Evolutionary conservation across 2,888 invertebrate species (phyloP), one percentile per base, ranked within the genome.

Genomic region (Holacanthella duospinosa): DNA sequence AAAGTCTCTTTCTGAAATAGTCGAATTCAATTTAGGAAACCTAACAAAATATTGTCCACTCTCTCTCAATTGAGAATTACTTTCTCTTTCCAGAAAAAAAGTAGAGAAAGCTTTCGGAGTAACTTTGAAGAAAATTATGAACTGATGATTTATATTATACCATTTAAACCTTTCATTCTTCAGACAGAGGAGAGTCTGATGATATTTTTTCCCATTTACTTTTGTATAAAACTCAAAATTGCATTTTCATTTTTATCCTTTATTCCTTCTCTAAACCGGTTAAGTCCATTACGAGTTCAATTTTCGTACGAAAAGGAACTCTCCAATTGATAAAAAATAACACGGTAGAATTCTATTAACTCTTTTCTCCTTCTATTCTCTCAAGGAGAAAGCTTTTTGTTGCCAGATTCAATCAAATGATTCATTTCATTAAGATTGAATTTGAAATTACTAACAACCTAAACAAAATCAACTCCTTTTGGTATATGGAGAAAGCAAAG

Each of bases 11-110:
- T n/a, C n/a, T n/a, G n/a, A n/a, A n/a, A n/a, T 9, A 48, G 48
- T 48, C 48, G 48, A 48, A 48, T 48, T 48, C 48, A 48, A 48
- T 48, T 48, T 48, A 48, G 48, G 48, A 48, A 48, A 48, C 48
- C 48, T 48, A 48, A 48, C 48, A 48, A 48, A 48, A 48, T 48
- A 48, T 48, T 48, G 48, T 48, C 48, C 48, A 48, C 48, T 48
- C 48, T n/a, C n/a, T 48, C 48, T 48, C 48, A 48, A 48, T 48
- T 48, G 6, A 9, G 21, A 48, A 48, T 48, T 48, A 48, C 21
- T 48, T 48, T 48, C n/a, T 21, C 48, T 21, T n/a, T 48, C 6
- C 36, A 36, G 36, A 36, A 36, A 36, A 36, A 36, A 16, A n/a
- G n/a, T n/a, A n/a, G n/a, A n/a, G n/a, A n/a, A 16, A 16, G 6